These are phyloP conservation scores for Drosophila varians DNA, from an alignment of 1,140 invertebrate genomes.

Conservation along the genomic window DNA sequence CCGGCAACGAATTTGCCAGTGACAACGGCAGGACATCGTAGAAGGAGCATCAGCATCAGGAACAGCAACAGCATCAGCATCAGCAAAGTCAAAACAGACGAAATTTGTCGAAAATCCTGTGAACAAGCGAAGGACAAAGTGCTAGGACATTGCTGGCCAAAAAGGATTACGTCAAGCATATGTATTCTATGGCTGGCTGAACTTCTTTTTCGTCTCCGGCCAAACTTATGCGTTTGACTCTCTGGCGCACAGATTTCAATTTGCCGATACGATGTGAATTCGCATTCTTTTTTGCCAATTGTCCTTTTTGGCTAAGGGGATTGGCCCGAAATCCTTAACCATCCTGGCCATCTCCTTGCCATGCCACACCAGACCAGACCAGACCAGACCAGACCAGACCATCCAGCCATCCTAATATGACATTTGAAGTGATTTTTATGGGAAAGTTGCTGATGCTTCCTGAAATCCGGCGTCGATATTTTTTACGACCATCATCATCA, in stretches of 20 bases:
- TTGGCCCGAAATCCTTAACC: constrained; percentile 41
- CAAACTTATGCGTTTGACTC: constrained; percentile 69
- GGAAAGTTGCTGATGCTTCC: constrained; percentile 76
- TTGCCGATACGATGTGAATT: constrained; percentile 63
- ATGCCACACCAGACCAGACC: not conserved
- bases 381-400: not conserved
- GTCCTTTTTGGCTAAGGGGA: constrained; percentile 55
- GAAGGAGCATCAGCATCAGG: not conserved
- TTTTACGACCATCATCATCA: constrained; percentile 44
- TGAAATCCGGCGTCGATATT: constrained; percentile 46
- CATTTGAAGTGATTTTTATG: constrained; percentile 82
- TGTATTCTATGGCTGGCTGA: constrained; percentile 69
- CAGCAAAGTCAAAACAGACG: constrained; percentile 71
- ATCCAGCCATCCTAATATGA: constrained; percentile 65
- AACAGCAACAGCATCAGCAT: constrained; percentile 2
- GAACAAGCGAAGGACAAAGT: constrained; percentile 77
- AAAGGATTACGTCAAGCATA: constrained; percentile 82
- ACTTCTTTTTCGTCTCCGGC: constrained; percentile 34
- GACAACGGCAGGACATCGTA: constrained; percentile 24
- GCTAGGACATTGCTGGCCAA: constrained; percentile 65
- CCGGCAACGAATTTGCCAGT: constrained; percentile 19
- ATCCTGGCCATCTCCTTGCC: constrained; percentile 2
- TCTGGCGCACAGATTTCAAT: constrained; percentile 70
- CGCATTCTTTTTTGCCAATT: constrained; percentile 58
- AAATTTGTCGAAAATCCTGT: constrained; percentile 80